phyloP scores from a whole-genome alignment of 2,888 invertebrate species.

The Anticlea derivata region DNA sequence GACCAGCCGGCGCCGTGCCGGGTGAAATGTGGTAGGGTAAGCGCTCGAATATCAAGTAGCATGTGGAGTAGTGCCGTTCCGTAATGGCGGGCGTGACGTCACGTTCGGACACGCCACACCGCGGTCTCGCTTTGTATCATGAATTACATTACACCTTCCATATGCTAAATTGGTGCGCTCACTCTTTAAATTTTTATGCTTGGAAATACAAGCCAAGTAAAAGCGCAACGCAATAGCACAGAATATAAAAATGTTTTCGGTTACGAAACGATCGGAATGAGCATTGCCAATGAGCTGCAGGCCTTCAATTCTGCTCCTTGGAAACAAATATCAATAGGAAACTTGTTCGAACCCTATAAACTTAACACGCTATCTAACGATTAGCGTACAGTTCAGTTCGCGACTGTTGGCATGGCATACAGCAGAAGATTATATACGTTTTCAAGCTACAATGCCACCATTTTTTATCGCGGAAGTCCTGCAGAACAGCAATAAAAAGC shows the following conservation, averaged over 20 bases:
- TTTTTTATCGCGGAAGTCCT: too few relatives aligned
- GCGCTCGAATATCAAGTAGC: slow-evolving; percentile 70
- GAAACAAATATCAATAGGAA: too few relatives aligned
- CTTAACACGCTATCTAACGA: slow-evolving; percentile 5
- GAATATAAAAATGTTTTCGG: neutral
- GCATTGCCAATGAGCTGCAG: too few relatives aligned
- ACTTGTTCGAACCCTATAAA: too few relatives aligned
- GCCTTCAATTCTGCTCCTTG: too few relatives aligned
- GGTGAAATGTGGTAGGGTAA: slow-evolving; percentile 70
- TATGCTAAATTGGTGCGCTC: slow-evolving; percentile 43
- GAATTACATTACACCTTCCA: slow-evolving; percentile 51
- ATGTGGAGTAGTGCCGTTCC: slow-evolving; percentile 43
- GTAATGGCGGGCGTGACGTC: slow-evolving; percentile 68
- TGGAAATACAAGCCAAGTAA: slow-evolving; percentile 16
- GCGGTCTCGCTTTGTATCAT: slow-evolving; percentile 50
- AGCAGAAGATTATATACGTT: too few relatives aligned
- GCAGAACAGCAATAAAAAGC: too few relatives aligned
- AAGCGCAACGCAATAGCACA: neutral
- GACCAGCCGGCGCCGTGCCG: slow-evolving; percentile 58
- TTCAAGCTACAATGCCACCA: too few relatives aligned
- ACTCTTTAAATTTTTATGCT: slow-evolving; percentile 34
- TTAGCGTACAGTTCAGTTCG: slow-evolving; percentile 1
- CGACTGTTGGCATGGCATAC: neutral
- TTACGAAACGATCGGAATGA: too few relatives aligned
- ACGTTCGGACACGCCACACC: slow-evolving; percentile 55